These are phyloP conservation scores for Thysanoteuthis rhombus DNA, from an alignment of 2,888 invertebrate species.

Conservation along the genomic window DNA sequence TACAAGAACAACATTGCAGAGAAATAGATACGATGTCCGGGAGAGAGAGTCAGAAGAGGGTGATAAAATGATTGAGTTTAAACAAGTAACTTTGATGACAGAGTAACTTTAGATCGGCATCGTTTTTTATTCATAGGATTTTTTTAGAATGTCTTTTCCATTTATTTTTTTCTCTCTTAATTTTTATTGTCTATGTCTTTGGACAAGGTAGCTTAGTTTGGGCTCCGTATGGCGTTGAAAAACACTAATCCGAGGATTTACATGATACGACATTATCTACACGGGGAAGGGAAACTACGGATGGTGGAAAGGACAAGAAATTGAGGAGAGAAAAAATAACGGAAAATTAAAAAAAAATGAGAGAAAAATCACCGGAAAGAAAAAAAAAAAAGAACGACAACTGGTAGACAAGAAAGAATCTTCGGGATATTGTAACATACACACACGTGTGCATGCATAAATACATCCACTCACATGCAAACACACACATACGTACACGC, in stretches of 20 bases:
- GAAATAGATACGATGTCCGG: background rate
- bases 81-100: background rate
- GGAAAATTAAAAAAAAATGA: background rate
- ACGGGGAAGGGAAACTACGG: background rate
- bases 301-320: background rate
- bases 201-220: background rate
- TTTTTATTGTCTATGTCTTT: background rate
- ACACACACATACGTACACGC: background rate
- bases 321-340: background rate
- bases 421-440: background rate
- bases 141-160: background rate
- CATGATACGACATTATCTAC: constrained; percentile 12
- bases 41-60: background rate
- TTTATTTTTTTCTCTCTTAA: background rate
- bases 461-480: background rate
- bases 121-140: background rate
- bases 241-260: background rate
- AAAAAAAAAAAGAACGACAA: background rate
- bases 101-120: background rate
- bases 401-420: background rate
- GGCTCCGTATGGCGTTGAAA: constrained; percentile 1
- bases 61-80: background rate
- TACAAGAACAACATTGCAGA: background rate
- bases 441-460: background rate
- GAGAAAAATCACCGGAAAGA: background rate